Percentiles rank a stretch among this genome's conserved stretches.
phyloP scores from a whole-genome alignment of 1,140 invertebrate genomes.

The Ceratina australensis region DNA sequence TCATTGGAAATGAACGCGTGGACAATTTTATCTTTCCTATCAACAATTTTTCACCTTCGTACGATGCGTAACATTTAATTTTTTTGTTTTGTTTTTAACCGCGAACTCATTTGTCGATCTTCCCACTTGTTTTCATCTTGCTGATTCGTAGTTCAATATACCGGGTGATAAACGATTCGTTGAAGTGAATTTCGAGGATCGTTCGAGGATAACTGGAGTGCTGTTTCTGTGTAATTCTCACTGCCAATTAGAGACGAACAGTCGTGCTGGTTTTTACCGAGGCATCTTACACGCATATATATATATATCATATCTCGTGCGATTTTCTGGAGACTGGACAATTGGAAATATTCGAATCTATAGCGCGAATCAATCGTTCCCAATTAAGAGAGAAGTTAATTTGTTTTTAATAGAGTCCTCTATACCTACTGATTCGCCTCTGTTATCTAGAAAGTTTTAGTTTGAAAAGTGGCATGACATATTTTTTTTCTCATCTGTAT shows the following conservation, averaged over 20 bases:
- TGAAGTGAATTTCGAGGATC: not conserved
- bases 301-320: no score
- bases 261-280: constrained; percentile 31
- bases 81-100: no score
- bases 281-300: constrained; percentile 48
- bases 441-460: constrained; percentile 76
- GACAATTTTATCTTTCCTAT: not conserved
- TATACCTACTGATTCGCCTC: constrained; percentile 71
- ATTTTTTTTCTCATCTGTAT: constrained; percentile 56
- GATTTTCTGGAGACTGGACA: constrained; percentile 67
- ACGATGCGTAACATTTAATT: no score
- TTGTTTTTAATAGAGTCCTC: constrained; percentile 61
- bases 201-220: constrained; percentile 1
- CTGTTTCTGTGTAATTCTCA: not conserved
- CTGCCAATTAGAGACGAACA: constrained; percentile 8
- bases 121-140: constrained; percentile 17
- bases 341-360: constrained; percentile 73
- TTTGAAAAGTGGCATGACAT: constrained; percentile 77
- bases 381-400: constrained; percentile 68
- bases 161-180: no score
- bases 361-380: constrained; percentile 69
- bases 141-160: no score
- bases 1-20: not conserved
- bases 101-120: not conserved
- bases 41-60: not conserved